Base-by-base conservation (phyloP, 2,888 invertebrate genomes). In the Habrosyne pyritoides region DNA sequence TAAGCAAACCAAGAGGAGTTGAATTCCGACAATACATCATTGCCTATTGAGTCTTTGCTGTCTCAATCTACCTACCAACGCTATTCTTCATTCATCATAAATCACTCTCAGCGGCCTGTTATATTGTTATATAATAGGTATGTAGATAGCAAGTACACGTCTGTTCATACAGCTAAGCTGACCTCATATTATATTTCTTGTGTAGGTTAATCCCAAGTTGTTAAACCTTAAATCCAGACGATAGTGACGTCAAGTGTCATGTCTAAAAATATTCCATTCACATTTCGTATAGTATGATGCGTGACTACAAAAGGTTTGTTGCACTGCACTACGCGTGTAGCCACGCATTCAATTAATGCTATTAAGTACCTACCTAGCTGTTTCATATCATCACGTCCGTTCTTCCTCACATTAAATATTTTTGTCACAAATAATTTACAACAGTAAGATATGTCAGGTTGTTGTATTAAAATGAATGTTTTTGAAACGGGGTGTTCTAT, bases 261-360 rank as follows among this genome's bases (percentile, higher is more conserved):
- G 58, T 67, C 75, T 80, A 75, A 79, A 81, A 76, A 77, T 82
- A 78, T 74, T 74, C 70, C 66, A 71, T 74, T 74, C 72, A 67
- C 72, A 72, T 75, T 69, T 68, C 63, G 74, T 71, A 67, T 60
- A n/a, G n/a, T n/a, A 55, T 68, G 59, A 64, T 64, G 70, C 71
- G 69, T 69, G 61, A 59, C 55, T 62, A 69, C 73, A 65, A 69
- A 69, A 70, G 72, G 74, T 57, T 72, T 69, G 73, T 73, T 75
- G 75, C 75, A 76, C 69, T 69, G 53, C 74, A 75, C 69, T 69
- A 52, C 57, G 64, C 60, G 65, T 66, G 71, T 69, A 63, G 70
- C 68, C 65, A 73, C 72, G 76, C 77, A 71, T 79, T 77, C 66
- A 80, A 83, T 84, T 83, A 81, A 79, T 71, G 73, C 71, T 75